Conservation (phyloP, 2,797 vertebrate species). For the Spheniscus humboldti region DNA sequence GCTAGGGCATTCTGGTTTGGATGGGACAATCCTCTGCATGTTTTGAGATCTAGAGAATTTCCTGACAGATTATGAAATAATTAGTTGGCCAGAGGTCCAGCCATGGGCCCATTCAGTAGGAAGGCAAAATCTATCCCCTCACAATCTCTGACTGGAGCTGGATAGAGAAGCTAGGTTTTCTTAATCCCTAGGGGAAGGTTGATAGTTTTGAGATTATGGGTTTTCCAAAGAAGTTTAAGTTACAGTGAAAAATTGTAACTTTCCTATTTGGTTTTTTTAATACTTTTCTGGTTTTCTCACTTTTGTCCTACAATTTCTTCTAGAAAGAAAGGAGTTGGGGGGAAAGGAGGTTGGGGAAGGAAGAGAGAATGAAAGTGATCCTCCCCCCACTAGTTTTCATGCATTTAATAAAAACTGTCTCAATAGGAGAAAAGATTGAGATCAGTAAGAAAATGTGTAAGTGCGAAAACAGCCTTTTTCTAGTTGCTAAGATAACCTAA, state of each 20-base stretch:
- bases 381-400: neutral
- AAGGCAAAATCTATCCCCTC: conserved; percentile 1
- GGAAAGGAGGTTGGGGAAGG: neutral
- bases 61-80: conserved; percentile 27
- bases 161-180: neutral
- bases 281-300: neutral
- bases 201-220: neutral
- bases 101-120: neutral
- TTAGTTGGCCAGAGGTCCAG: conserved; percentile 5
- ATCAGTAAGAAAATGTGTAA: neutral
- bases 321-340: neutral
- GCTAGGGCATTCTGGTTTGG: neutral
- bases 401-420: neutral
- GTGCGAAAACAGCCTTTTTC: neutral
- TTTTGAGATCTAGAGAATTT: conserved; percentile 37
- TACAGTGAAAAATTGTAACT: neutral
- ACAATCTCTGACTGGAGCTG: neutral
- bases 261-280: neutral
- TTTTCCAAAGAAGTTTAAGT: conserved; percentile 2
- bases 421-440: neutral
- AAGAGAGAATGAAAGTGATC: neutral
- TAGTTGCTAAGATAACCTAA: neutral
- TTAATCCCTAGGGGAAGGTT: neutral
- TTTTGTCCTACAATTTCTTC: neutral
- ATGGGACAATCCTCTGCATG: neutral